Percentiles rank a stretch among this genome's conserved stretches.
Conservation (phyloP, 2,113 vertebrate genomes). For the Rhizomys pruinosus region DNA sequence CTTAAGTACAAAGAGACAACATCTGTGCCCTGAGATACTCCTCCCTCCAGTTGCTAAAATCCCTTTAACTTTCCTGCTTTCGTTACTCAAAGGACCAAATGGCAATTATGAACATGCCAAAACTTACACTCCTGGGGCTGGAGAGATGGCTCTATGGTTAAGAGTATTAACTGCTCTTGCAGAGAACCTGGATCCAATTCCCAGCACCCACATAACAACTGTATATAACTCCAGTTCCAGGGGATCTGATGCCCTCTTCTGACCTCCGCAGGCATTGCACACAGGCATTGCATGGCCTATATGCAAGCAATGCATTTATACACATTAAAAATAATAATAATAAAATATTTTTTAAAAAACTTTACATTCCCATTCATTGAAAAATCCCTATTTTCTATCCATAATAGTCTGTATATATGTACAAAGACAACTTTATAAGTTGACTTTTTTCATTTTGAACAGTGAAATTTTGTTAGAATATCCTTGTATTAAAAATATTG, state of each 20-base stretch:
- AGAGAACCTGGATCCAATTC: too few species aligned
- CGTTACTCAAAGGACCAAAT: not conserved
- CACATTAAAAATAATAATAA: too few species aligned
- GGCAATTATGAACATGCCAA: not conserved
- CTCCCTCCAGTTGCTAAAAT: not conserved
- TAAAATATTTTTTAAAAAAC: too few species aligned
- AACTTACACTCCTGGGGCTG: not conserved
- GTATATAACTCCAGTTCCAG: too few species aligned
- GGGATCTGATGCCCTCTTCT: too few species aligned
- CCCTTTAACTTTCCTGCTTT: not conserved
- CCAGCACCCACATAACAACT: too few species aligned
- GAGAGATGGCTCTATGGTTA: too few species aligned
- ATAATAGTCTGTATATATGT: not conserved
- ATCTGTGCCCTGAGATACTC: not conserved
- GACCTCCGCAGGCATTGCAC: too few species aligned
- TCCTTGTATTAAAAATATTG: not conserved
- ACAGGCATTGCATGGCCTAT: too few species aligned
- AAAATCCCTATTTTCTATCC: conserved; percentile 19
- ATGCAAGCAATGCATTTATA: too few species aligned
- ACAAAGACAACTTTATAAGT: not conserved
- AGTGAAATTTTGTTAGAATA: conserved; percentile 25
- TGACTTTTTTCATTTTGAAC: not conserved
- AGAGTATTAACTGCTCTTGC: too few species aligned
- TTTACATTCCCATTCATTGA: not conserved
- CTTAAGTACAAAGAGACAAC: not conserved